Evolutionary conservation across 1,140 invertebrate genomes (phyloP).

Genomic region (Drusus annulatus): DNA sequence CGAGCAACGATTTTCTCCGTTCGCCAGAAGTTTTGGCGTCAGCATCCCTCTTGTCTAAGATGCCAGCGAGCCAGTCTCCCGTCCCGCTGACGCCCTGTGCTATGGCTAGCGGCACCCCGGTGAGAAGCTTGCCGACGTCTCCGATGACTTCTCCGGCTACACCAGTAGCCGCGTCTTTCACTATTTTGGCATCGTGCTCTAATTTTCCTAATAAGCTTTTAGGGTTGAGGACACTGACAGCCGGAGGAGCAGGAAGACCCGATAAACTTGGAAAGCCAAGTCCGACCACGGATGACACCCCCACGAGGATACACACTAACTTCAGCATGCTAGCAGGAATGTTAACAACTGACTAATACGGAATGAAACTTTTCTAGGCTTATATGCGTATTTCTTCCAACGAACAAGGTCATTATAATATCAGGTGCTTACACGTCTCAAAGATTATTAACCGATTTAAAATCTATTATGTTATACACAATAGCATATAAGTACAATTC

Average conservation of each 20-base stretch:
- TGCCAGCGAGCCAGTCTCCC: conserved; percentile 46
- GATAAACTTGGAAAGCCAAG: too few relatives aligned
- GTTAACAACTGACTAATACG: neutral
- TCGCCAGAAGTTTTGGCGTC: neutral
- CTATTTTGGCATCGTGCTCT: neutral
- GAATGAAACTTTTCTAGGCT: too few relatives aligned
- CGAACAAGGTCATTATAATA: too few relatives aligned
- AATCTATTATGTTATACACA: too few relatives aligned
- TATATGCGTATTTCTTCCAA: too few relatives aligned
- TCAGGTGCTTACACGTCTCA: too few relatives aligned
- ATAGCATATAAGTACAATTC: too few relatives aligned
- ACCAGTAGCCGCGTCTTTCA: neutral
- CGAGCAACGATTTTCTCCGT: neutral
- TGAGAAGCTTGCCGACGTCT: conserved; percentile 2
- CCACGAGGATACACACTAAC: neutral
- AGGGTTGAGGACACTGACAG: too few relatives aligned
- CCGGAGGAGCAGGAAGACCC: too few relatives aligned
- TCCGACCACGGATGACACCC: neutral
- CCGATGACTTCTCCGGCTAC: conserved; percentile 29
- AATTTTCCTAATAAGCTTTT: too few relatives aligned
- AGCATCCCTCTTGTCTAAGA: conserved; percentile 30
- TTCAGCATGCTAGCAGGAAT: neutral
- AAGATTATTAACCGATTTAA: too few relatives aligned
- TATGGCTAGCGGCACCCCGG: conserved; percentile 34
- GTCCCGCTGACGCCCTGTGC: conserved; percentile 38